Conservation (phyloP, 1,140 invertebrate genomes). For the Drosophila rhopaloa region DNA sequence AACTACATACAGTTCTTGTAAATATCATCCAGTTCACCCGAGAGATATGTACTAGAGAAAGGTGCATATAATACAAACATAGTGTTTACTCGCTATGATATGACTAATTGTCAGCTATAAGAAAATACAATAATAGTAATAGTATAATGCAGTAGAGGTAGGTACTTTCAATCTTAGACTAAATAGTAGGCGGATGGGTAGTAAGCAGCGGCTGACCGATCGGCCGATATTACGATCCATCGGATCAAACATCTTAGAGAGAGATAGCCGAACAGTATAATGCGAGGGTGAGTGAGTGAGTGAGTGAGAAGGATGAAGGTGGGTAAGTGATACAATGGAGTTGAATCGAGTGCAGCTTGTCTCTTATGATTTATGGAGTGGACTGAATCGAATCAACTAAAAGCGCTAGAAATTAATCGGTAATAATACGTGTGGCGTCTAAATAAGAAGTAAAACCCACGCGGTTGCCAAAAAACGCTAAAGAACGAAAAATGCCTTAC, state of each 20-base stretch:
- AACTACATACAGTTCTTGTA: slow-evolving; percentile 58
- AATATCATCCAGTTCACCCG: slow-evolving; percentile 64
- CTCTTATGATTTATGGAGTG: slow-evolving; percentile 6
- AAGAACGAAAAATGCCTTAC: slow-evolving; percentile 5
- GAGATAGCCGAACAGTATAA: neutral
- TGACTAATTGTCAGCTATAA: slow-evolving; percentile 66
- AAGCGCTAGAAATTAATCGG: slow-evolving; percentile 58
- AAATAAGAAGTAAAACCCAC: slow-evolving; percentile 12
- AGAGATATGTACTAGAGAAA: slow-evolving; percentile 55
- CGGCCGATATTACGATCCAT: slow-evolving; percentile 1
- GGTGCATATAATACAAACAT: slow-evolving; percentile 77
- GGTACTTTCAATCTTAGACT: slow-evolving; percentile 19
- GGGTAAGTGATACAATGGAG: neutral
- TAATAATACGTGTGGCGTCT: slow-evolving; percentile 42
- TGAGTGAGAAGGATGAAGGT: slow-evolving; percentile 11
- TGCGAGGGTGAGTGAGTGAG: neutral
- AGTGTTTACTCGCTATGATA: slow-evolving; percentile 52
- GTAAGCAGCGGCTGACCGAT: neutral
- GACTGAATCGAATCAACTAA: slow-evolving; percentile 46
- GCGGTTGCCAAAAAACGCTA: slow-evolving; percentile 4
- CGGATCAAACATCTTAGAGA: slow-evolving; percentile 2
- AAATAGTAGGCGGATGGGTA: neutral
- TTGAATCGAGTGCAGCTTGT: slow-evolving; percentile 15
- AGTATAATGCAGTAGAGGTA: slow-evolving; percentile 20
- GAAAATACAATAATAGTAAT: slow-evolving; percentile 50